Percentiles rank a stretch among this genome's conserved stretches.
Evolutionary conservation across 2,113 vertebrate genomes (phyloP).

Genomic region (Alouatta palliata): DNA sequence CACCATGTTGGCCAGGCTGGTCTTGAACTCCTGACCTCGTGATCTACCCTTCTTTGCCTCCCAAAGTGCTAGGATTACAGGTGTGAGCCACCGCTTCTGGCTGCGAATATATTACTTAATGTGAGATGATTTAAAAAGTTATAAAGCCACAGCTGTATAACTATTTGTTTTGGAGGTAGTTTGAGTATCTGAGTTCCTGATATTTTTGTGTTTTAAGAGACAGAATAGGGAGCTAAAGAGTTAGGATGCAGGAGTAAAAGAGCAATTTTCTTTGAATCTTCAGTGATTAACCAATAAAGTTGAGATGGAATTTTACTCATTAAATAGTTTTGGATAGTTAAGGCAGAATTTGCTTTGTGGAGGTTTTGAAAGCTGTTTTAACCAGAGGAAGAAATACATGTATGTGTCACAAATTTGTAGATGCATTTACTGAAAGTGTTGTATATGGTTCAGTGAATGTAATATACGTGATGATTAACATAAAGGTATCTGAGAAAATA

Average conservation of each 20-base stretch:
- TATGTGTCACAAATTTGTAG: neutral
- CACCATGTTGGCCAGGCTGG: too few species aligned
- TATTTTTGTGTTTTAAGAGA: neutral
- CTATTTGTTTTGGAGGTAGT: neutral
- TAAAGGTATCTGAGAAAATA: neutral
- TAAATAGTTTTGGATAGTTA: neutral
- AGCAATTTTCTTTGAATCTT: neutral
- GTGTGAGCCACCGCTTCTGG: accelerated
- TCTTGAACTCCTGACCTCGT: too few species aligned
- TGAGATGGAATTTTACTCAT: constrained; percentile 1
- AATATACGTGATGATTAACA: neutral
- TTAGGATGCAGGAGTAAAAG: neutral
- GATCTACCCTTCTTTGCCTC: too few species aligned
- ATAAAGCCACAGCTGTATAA: neutral
- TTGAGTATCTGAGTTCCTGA: neutral
- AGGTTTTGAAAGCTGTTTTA: constrained; percentile 18
- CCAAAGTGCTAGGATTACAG: too few species aligned
- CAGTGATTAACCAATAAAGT: neutral
- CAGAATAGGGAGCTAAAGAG: neutral
- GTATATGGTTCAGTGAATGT: neutral
- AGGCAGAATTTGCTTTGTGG: neutral
- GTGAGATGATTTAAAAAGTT: constrained; percentile 1
- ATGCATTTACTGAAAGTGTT: constrained; percentile 11
- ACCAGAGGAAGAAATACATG: neutral
- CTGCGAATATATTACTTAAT: constrained; percentile 28